These are phyloP conservation scores for Galaxea fascicularis DNA, from an alignment of 92 coral and sea anemone genomes.

Conservation along the genomic window DNA sequence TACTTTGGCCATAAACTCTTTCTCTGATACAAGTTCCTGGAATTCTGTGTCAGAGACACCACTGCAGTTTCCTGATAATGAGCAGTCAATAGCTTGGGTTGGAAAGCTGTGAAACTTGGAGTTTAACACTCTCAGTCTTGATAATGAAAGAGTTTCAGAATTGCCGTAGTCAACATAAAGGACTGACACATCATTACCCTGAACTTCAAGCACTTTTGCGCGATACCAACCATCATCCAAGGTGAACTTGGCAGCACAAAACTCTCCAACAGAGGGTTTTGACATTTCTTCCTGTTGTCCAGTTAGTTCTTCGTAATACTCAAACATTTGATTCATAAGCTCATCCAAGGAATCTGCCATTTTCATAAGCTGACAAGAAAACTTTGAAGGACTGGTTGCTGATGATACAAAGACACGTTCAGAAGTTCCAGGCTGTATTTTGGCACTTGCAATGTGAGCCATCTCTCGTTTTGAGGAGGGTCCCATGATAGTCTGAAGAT, in stretches of 20 bases:
- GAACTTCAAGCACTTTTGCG: conserved; percentile 71
- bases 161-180: conserved; percentile 90
- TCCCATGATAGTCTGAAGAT: conserved; percentile 32
- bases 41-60: conserved; percentile 47
- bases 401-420: conserved; percentile 76
- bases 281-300: conserved; percentile 70
- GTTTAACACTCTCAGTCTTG: conserved; percentile 72
- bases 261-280: conserved; percentile 71
- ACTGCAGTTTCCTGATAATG: conserved; percentile 24
- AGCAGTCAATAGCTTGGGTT: conserved; percentile 74
- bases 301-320: conserved; percentile 64
- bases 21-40: conserved; percentile 68
- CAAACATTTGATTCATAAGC: conserved; percentile 76
- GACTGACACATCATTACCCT: conserved; percentile 65
- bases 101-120: conserved; percentile 80
- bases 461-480: conserved; percentile 28
- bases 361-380: conserved; percentile 80
- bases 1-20: conserved; percentile 63
- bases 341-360: conserved; percentile 68
- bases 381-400: conserved; percentile 60
- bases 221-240: conserved; percentile 96
- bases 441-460: conserved; percentile 12
- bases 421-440: conserved; percentile 61
- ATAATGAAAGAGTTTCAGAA: conserved; percentile 75
- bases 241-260: conserved; percentile 83